Evolutionary conservation across 1,140 invertebrate species (phyloP), one percentile per base, ranked within the genome.

Genomic region (Cotesia vestalis): DNA sequence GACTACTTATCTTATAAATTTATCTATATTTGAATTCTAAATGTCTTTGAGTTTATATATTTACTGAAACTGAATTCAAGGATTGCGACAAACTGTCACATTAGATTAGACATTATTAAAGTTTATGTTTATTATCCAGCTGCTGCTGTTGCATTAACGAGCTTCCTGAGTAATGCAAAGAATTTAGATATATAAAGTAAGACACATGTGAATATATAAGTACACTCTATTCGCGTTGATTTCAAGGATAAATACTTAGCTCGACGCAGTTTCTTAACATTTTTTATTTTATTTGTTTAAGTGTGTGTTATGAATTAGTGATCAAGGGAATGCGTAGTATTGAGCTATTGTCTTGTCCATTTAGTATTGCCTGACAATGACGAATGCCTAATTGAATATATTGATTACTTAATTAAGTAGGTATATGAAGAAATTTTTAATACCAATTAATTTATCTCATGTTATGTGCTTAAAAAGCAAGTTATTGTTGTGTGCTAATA

Each of bases 221-320:
- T 66, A 17, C 14, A n/a, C 53, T 17, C 20, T 59, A 59, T 52
- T 17, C 46, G 40, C 57, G 20, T 20, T 12, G 66, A 69, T 63
- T 75, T 69, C 74, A 75, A 75, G 74, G 74, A 75, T 75, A 73
- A 75, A 73, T 46, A 51, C 61, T 55, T 35, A 46, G 11, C 40
- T 46, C 40, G 11, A 11, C 40, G 40, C 40, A 46, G 40, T 46
- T 9, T 5, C 6, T 46, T 46, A 9, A 46, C 11, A 27, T 40
- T 40, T 40, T 40, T 40, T 40, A 40, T 40, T 40, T 40, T 40
- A 40, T 40, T 46, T 46, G 6, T 46, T 46, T 66, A 60, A 67
- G 67, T 62, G 62, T 70, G 57, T 66, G 71, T 75, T 73, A 73
- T 73, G 74, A 75, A 75, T 75, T 51, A 69, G 62, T 70, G 71